Conservation (phyloP, 1,140 invertebrate genomes). For the Xylocopa sonorina region DNA sequence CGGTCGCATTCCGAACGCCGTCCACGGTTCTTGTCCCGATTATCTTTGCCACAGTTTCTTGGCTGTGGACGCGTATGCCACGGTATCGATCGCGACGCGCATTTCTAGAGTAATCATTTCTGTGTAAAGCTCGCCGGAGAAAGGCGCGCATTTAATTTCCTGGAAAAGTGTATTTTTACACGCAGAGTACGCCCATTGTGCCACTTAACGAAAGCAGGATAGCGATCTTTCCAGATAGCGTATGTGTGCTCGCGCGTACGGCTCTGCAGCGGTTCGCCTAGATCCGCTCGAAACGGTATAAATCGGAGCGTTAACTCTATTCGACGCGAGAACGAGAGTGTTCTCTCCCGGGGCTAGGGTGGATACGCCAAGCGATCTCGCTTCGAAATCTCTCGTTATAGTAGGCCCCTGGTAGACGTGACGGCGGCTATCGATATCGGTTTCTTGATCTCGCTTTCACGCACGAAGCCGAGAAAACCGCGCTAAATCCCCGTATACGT, state of each 20-base stretch:
- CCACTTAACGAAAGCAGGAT: slow-evolving; percentile 20
- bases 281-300: not conserved
- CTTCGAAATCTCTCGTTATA: slow-evolving; percentile 10
- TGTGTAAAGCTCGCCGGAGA: not conserved
- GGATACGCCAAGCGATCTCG: not conserved
- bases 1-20: not conserved
- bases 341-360: not conserved
- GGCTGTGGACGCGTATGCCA: too few relatives aligned
- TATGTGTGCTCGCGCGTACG: too few relatives aligned
- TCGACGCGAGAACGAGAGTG: slow-evolving; percentile 15
- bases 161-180: slow-evolving; percentile 42
- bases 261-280: slow-evolving; percentile 3
- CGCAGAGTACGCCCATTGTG: slow-evolving; percentile 21
- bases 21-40: not conserved
- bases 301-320: not conserved
- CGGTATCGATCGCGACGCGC: slow-evolving; percentile 3
- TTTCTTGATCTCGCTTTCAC: slow-evolving; percentile 40
- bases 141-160: slow-evolving; percentile 23
- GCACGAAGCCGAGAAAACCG: not conserved
- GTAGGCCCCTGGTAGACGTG: not conserved
- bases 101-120: slow-evolving; percentile 28
- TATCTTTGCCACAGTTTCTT: not conserved
- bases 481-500: not conserved
- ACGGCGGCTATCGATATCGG: slow-evolving; percentile 6
- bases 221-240: slow-evolving; percentile 25